Evolutionary conservation across 2,797 vertebrate species (phyloP), one percentile per base, ranked within the genome.

Genomic region (Coluber constrictor): DNA sequence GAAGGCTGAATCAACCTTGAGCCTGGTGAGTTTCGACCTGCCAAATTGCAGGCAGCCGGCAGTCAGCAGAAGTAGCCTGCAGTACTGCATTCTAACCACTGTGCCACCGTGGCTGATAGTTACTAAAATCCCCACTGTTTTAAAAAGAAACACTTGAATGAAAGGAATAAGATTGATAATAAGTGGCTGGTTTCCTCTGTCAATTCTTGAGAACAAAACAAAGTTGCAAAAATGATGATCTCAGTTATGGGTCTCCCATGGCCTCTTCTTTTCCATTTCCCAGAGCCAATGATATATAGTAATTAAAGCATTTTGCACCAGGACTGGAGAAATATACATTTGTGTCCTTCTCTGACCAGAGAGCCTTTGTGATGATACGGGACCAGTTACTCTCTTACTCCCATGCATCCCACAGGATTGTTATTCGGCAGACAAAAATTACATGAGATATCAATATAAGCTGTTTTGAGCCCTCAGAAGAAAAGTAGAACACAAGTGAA

Each of bases 201-300:
- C 25, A 89, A 57, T 57, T 57, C 57, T 87, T 56, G 51, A 56
- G 60, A 92, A 93, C 59, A 94, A 94, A 90, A 27, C 54, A 25
- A 95, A 92, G 91, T 93, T 93, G 93, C 88, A 93, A 91, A 93
- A 94, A 95, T 86, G 88, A 16, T 90, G 59, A 94, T 86, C 92
- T 93, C 61, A 79, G 59, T 87, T 94, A 94, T 93, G 47, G 32
- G 18, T 89, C 0, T 0, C 5, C 87, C 47, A 90, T 32, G n/a
- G 23, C 70, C 93, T 86, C 63, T 90, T 63, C 51, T 86, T 74
- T 59, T 92, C 90, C 93, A 3, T 60, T 94, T 93, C 66, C 55
- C 15, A 70, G 15, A 83, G 32, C 63, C 93, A 94, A 91, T 4
- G 90, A 47, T 83, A 47, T 83, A 43, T 83, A 83, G 74, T 47